These are phyloP conservation scores for Gymnocheta viridis DNA, from an alignment of 2,888 invertebrate genomes.

Conservation along the genomic window DNA sequence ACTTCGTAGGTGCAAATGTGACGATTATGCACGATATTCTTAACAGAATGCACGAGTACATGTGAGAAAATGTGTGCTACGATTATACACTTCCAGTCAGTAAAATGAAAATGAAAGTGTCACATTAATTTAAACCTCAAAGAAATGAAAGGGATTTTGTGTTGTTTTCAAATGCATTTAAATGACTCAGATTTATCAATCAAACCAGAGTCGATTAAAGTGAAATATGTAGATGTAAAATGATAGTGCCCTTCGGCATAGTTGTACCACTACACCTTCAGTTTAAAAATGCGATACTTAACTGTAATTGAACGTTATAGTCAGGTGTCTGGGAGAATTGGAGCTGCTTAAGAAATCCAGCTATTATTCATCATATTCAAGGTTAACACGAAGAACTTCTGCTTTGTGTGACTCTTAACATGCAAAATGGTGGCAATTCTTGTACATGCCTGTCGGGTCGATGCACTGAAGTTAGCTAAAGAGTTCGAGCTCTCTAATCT, in stretches of 20 bases:
- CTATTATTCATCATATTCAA: too few relatives aligned
- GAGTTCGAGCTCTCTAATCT: too few relatives aligned
- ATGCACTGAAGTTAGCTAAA: too few relatives aligned
- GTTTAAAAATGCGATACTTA: too few relatives aligned
- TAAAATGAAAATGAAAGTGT: slow-evolving; percentile 46
- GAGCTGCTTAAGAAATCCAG: too few relatives aligned
- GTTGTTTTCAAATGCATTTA: slow-evolving; percentile 1
- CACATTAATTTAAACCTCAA: slow-evolving; percentile 13
- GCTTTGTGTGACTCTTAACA: too few relatives aligned
- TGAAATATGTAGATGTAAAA: background rate
- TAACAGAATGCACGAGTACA: background rate
- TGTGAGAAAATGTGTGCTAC: background rate
- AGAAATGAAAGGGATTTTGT: slow-evolving; percentile 26
- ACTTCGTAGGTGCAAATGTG: background rate
- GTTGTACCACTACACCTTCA: too few relatives aligned
- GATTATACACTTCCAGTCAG: background rate
- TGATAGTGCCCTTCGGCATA: background rate
- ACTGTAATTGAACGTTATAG: too few relatives aligned
- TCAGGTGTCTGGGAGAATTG: too few relatives aligned
- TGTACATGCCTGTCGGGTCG: too few relatives aligned
- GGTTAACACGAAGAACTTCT: too few relatives aligned
- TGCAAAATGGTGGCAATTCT: too few relatives aligned
- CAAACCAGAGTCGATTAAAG: background rate
- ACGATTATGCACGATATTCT: background rate
- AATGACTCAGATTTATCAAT: background rate